Evolutionary conservation across 2,888 invertebrate species (phyloP), one percentile per base, ranked within the genome.

Genomic region (Drosophila borealis): DNA sequence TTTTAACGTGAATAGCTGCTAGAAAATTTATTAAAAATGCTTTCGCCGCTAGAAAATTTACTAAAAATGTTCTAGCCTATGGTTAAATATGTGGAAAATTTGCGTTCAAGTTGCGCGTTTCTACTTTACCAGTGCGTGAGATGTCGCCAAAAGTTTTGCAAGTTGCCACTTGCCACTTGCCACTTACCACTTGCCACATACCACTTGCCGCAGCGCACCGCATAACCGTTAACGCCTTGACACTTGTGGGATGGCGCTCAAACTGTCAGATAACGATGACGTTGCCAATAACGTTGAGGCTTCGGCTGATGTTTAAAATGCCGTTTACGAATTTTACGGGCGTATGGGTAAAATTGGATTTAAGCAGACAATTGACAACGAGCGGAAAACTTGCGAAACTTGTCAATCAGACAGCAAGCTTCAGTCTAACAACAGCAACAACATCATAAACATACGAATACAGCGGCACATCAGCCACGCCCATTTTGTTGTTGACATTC

Each of bases 291-390:
- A 74, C 64, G 83, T 55, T 68, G 71, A 68, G 69, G 71, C 80
- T 51, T 41, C 29, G 44, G 46, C 41, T 56, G 64, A 64, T 73
- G 73, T 67, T 72, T 80, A 85, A 80, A 85, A 76, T 66, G 83
- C 64, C 80, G 75, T 70, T 87, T 81, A 83, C 78, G 71, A 69
- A 60, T 70, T 39, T 54, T 44, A 33, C 54, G 17, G 54, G 61
- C 45, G 79, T 56, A 55, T 75, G 77, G 85, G 80, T 69, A 54
- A 83, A 88, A 83, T 88, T 85, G 83, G 83, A 80, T 84, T 88
- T 78, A 83, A 80, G 88, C 86, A 29, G 80, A 78, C 88, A 88
- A 82, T 88, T 86, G 88, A 88, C 88, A 82, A 78, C 68, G 55
- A 13, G 34, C 53, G 39, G 62, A 70, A 86, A 81, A 80, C 79